phyloP scores from a whole-genome alignment of 2,113 vertebrate species.

The Prionailurus bengalensis region DNA sequence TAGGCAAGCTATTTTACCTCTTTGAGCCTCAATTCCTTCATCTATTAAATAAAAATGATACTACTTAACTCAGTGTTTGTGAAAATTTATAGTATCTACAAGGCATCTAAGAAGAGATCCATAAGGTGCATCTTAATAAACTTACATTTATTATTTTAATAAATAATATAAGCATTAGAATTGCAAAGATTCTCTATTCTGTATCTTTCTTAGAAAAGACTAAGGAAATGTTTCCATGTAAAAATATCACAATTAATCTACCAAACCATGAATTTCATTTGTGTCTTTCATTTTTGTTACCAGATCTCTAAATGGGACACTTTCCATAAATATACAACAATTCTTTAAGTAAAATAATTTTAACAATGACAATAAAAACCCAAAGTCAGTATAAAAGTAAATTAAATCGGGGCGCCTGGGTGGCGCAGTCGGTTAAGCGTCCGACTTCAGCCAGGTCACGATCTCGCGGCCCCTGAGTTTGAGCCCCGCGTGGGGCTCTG shows the following conservation, averaged over 20 bases:
- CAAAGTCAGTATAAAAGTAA: background rate
- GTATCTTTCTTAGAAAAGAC: background rate
- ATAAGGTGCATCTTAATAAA: background rate
- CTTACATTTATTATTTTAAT: background rate
- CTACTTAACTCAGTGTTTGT: background rate
- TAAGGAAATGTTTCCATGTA: background rate
- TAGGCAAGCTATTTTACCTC: conserved; percentile 1
- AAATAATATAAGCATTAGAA: conserved; percentile 2
- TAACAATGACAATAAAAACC: conserved; percentile 36
- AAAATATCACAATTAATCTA: conserved; percentile 27
- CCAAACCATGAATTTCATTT: background rate
- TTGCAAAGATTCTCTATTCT: conserved; percentile 1
- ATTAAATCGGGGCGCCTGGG: background rate
- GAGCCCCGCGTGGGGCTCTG: too few species aligned
- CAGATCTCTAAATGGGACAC: background rate
- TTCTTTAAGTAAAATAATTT: conserved; percentile 34
- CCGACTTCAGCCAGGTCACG: too few species aligned
- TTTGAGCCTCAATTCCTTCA: background rate
- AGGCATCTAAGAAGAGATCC: background rate
- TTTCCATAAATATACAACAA: background rate
- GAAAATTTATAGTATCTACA: conserved; percentile 13
- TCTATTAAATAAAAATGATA: conserved; percentile 25
- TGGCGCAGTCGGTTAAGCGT: too few species aligned
- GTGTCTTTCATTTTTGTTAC: background rate
- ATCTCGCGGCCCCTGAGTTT: too few species aligned